These are phyloP conservation scores for Liodrosophila aerea DNA, from an alignment of 2,888 invertebrate genomes.

Conservation along the genomic window DNA sequence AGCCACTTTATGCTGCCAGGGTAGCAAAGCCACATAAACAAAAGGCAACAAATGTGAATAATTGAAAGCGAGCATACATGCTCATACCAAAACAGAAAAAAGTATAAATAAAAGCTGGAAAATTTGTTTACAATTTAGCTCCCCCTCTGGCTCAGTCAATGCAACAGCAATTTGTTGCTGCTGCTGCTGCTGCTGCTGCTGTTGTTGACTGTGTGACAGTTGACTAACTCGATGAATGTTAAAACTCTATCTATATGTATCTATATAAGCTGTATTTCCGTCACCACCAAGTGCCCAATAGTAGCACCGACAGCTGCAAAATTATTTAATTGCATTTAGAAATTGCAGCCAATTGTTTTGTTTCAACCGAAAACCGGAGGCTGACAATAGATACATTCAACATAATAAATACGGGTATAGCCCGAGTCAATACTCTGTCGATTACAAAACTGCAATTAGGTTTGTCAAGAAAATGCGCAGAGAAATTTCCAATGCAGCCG, in stretches of 20 bases:
- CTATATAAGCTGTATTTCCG: conserved; percentile 36
- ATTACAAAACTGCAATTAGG: conserved; percentile 15
- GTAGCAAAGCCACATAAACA: conserved; percentile 16
- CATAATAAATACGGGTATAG: not conserved
- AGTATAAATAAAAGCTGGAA: conserved; percentile 37
- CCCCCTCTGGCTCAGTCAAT: conserved; percentile 4
- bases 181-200: conserved; percentile 16
- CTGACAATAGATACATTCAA: conserved; percentile 15
- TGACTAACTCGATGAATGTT: conserved; percentile 71
- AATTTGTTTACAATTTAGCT: conserved; percentile 68
- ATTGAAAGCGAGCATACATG: conserved; percentile 55
- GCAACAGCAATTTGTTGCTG: too few relatives aligned
- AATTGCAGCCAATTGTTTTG: conserved; percentile 50
- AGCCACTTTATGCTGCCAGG: too few relatives aligned
- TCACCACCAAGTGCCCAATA: conserved; percentile 30
- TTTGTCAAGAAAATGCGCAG: conserved; percentile 11
- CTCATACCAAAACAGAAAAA: conserved; percentile 7
- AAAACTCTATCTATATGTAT: conserved; percentile 29
- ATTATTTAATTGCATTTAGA: conserved; percentile 63
- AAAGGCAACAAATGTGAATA: conserved; percentile 72
- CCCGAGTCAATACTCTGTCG: too few relatives aligned
- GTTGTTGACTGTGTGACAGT: conserved; percentile 64
- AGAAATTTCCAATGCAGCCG: not conserved
- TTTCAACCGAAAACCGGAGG: conserved; percentile 16
- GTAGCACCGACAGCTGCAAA: conserved; percentile 23